Base-by-base conservation (phyloP, 2,888 invertebrate genomes). In the Azorinus chamasolen region DNA sequence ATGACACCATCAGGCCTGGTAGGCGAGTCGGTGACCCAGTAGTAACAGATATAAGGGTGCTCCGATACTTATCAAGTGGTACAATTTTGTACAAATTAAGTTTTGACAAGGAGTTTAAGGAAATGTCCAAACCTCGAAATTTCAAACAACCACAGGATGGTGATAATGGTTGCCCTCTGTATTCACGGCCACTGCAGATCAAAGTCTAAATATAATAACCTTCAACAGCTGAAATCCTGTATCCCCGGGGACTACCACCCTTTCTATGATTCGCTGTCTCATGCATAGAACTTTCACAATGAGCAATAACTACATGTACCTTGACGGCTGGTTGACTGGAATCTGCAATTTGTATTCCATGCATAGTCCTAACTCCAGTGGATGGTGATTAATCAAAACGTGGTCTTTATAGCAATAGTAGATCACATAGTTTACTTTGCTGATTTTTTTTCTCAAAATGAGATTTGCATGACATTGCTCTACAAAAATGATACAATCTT, bases 1-100 rank as follows among this genome's bases (percentile, higher is more conserved):
- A n/a, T n/a, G n/a, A n/a, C n/a, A n/a, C n/a, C n/a, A n/a, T 78
- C 22, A 48, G 70, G 27, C 78, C 70, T n/a, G 73, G 70, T 14
- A 46, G 24, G 10, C 25, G 54, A 20, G 55, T 58, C 3, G 78
- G 70, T 2, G 66, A 71, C 45, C 51, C 57, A 41, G 62, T 62
- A 24, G n/a, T n/a, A n/a, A n/a, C n/a, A n/a, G n/a, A n/a, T n/a
- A n/a, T n/a, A n/a, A 46, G 32, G 20, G 53, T 32, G n/a, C 32
- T 54, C 6, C 3, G 32, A 32, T 54, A 54, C 16, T 6, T 25
- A 25, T 32, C 53, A 54, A 32, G 14, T 54, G 53, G 53, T 14
- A 54, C 27, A 12, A n/a, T 54, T 27, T n/a, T 27, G 27, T 54
- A 27, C n/a, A 54, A 54, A 54, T 20, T 54, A 32, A 32, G 32